Conservation (phyloP, 1,140 invertebrate species). For the Protaetia brevitarsis region DNA sequence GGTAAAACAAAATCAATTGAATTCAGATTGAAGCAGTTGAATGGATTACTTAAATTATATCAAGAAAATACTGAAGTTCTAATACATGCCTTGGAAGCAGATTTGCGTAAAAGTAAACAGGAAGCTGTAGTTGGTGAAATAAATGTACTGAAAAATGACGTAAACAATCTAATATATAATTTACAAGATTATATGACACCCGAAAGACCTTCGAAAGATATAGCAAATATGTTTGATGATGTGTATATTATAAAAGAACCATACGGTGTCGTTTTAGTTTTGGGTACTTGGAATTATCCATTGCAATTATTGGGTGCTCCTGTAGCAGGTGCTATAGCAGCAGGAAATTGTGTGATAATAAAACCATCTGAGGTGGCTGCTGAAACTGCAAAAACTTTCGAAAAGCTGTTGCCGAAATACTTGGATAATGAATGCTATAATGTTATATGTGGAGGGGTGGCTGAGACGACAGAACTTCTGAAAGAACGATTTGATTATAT, state of each 20-base stretch:
- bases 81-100: constrained; percentile 69
- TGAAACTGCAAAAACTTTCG: constrained; percentile 69
- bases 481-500: constrained; percentile 95
- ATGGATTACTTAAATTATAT: constrained; percentile 68
- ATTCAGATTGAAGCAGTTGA: constrained; percentile 76
- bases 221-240: constrained; percentile 69
- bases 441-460: constrained; percentile 72
- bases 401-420: constrained; percentile 82
- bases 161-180: constrained; percentile 62
- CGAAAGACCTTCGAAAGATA: constrained; percentile 41
- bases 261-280: constrained; percentile 79
- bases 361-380: constrained; percentile 95
- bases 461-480: constrained; percentile 81
- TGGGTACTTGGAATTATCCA: constrained; percentile 96
- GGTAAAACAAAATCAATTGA: constrained; percentile 68
- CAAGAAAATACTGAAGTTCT: constrained; percentile 75
- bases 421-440: constrained; percentile 65
- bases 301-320: constrained; percentile 88
- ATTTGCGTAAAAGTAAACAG: constrained; percentile 73
- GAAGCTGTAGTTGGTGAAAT: constrained; percentile 67
- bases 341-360: constrained; percentile 89
- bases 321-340: constrained; percentile 83
- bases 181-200: constrained; percentile 66
- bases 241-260: constrained; percentile 75
- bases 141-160: constrained; percentile 64